phyloP scores from a whole-genome alignment of 2,888 invertebrate genomes.

The Congeria kusceri region DNA sequence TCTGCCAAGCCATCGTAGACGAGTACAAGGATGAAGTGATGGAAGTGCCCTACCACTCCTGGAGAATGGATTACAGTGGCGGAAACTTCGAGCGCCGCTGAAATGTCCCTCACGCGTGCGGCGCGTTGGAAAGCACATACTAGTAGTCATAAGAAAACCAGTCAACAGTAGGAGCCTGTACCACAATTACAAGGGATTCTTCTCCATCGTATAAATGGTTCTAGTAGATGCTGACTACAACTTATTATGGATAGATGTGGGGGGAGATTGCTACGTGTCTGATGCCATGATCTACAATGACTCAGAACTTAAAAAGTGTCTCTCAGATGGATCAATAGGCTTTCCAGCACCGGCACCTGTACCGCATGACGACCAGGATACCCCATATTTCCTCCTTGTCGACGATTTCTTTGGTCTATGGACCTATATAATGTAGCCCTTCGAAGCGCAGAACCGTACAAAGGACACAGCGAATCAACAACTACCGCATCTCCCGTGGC shows the following conservation, averaged over 20 bases:
- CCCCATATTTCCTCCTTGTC: constrained; percentile 66
- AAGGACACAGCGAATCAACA: constrained; percentile 59
- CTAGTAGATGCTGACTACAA: constrained; percentile 60
- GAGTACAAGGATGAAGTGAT: too few relatives aligned
- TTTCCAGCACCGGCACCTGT: constrained; percentile 51
- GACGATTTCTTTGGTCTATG: constrained; percentile 71
- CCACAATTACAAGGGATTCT: constrained; percentile 65
- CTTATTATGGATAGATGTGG: constrained; percentile 50
- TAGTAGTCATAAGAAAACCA: too few relatives aligned
- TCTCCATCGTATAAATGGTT: constrained; percentile 48
- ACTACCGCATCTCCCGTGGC: too few relatives aligned
- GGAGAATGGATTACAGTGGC: too few relatives aligned
- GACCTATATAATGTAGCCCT: too few relatives aligned
- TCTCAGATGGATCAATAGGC: too few relatives aligned
- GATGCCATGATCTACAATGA: constrained; percentile 57
- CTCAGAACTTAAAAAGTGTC: constrained; percentile 49
- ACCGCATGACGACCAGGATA: constrained; percentile 50
- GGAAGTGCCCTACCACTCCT: too few relatives aligned
- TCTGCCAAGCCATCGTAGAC: too few relatives aligned
- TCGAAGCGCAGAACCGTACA: constrained; percentile 44
- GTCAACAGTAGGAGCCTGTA: constrained; percentile 57
- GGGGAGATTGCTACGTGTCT: constrained; percentile 41
- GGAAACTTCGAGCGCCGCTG: too few relatives aligned
- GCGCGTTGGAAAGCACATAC: constrained; percentile 20
- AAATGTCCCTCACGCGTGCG: not conserved